Evolutionary conservation across 2,888 invertebrate species (phyloP).

Genomic region (Tachystola acroxantha): DNA sequence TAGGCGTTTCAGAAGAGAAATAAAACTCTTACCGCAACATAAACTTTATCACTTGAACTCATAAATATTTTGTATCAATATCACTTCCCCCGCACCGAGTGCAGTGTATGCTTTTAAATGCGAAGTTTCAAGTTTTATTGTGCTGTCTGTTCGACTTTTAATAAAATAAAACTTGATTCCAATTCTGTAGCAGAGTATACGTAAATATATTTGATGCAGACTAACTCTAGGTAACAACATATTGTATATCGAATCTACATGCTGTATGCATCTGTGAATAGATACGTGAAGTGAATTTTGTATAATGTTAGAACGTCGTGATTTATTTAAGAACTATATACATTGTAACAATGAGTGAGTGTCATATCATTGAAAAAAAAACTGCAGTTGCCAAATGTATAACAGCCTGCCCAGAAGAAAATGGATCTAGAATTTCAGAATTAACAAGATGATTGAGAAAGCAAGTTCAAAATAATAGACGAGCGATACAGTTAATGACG

Average conservation of each 20-base stretch:
- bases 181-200: background rate
- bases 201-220: background rate
- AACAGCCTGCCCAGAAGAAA: too few relatives aligned
- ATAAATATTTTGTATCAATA: constrained; percentile 67
- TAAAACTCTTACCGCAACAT: constrained; percentile 69
- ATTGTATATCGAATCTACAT: too few relatives aligned
- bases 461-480: constrained; percentile 56
- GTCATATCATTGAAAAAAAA: too few relatives aligned
- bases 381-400: too few relatives aligned
- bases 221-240: too few relatives aligned
- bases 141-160: constrained; percentile 12
- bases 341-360: too few relatives aligned
- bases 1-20: constrained; percentile 52
- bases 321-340: too few relatives aligned
- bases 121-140: constrained; percentile 33
- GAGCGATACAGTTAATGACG: constrained; percentile 64
- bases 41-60: constrained; percentile 66
- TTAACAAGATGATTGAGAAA: constrained; percentile 43
- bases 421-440: too few relatives aligned
- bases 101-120: constrained; percentile 32
- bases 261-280: too few relatives aligned
- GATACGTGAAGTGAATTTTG: too few relatives aligned
- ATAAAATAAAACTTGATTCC: constrained; percentile 9
- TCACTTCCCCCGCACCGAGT: constrained; percentile 39
- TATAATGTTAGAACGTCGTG: too few relatives aligned